Evolutionary conservation across 2,113 vertebrate genomes (phyloP).

Genomic region (Sceloporus undulatus): DNA sequence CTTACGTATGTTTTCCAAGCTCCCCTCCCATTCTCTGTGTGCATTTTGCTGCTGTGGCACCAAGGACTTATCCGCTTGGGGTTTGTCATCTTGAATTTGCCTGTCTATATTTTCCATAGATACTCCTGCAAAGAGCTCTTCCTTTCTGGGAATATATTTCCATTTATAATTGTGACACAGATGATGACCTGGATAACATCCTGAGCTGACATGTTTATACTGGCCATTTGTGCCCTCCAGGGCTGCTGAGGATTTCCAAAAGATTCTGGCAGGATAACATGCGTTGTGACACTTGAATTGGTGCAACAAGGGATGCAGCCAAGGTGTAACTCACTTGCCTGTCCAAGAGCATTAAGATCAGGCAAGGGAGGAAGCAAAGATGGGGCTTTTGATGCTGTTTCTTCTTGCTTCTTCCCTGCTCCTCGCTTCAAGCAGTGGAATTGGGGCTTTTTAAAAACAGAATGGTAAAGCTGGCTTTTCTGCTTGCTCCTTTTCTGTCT

Average conservation of each 20-base stretch:
- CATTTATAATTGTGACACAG: neutral
- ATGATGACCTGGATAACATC: neutral
- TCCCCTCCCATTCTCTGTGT: neutral
- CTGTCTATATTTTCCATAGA: conserved; percentile 40
- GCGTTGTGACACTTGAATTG: neutral
- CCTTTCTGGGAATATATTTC: neutral
- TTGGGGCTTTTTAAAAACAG: no score
- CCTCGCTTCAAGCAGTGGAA: neutral
- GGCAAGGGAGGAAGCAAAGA: neutral
- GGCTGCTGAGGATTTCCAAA: neutral
- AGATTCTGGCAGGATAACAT: neutral
- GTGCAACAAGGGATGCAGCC: neutral
- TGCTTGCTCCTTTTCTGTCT: no score
- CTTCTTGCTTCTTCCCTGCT: neutral
- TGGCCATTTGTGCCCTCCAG: neutral
- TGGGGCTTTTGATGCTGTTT: neutral
- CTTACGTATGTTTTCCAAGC: no score
- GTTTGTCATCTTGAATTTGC: conserved; percentile 61
- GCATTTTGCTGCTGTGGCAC: fast-evolving
- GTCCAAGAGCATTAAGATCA: neutral
- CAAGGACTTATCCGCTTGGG: conserved; percentile 31
- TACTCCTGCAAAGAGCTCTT: conserved; percentile 22
- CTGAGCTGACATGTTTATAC: neutral
- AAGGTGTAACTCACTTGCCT: neutral
- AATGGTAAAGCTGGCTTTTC: no score